Conservation (phyloP, 2,888 invertebrate genomes). For the Odontothrips loti region DNA sequence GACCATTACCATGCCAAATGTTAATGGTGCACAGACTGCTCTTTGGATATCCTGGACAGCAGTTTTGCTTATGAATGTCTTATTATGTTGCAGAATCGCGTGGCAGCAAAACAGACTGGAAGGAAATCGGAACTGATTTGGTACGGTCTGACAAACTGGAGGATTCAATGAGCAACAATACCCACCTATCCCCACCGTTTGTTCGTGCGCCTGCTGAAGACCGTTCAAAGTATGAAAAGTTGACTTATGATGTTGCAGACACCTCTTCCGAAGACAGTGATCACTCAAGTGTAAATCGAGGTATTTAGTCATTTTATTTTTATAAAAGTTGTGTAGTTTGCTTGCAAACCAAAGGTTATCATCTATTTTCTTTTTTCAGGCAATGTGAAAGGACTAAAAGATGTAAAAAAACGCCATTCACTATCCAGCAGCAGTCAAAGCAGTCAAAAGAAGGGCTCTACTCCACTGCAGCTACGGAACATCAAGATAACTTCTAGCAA, state of each 20-base stretch:
- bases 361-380: conserved; percentile 17
- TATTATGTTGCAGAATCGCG: conserved; percentile 17
- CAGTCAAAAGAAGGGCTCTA: background rate
- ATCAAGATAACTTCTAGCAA: conserved; percentile 10
- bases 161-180: background rate
- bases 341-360: conserved; percentile 29
- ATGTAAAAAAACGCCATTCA: background rate
- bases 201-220: conserved; percentile 63
- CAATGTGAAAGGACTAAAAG: conserved; percentile 1
- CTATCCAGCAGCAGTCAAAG: background rate
- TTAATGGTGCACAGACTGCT: too few relatives aligned
- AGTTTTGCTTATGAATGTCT: background rate
- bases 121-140: background rate
- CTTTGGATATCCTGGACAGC: background rate
- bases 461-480: background rate
- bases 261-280: conserved; percentile 54
- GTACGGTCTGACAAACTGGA: background rate
- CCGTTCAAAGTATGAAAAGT: conserved; percentile 71
- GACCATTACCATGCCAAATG: too few relatives aligned
- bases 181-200: conserved; percentile 50
- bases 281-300: conserved; percentile 42
- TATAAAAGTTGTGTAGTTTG: background rate
- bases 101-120: background rate
- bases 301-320: background rate
- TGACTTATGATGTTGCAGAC: conserved; percentile 58